Evolutionary conservation across 2,113 vertebrate species (phyloP), one percentile per base, ranked within the genome.

Genomic region (Dicrurus megarhynchus): DNA sequence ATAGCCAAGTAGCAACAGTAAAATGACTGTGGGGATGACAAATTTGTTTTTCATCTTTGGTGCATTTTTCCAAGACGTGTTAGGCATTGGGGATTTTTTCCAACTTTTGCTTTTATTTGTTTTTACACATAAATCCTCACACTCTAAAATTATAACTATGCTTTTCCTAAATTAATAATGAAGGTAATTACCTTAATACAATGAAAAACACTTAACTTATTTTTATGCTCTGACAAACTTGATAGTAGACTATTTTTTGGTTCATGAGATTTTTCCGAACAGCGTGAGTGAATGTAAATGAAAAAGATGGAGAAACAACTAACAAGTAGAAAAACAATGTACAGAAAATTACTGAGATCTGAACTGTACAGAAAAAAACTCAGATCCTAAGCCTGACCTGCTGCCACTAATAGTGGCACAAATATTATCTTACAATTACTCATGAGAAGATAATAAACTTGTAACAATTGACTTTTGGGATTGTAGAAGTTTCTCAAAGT

Each of bases 201-300:
- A 79, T 70, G 32, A 79, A 76, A 87, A 30, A 4, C 11, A 50
- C 17, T 27, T 41, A 56, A 73, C 32, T 69, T 60, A 39, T 47
- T 84, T 89, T 89, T 57, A 42, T 76, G 13, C 18, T 13, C 46
- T 49, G 12, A 12, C 16, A 91, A 71, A 89, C 24, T 12, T 55
- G 69, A 47, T 30, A 60, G 14, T 27, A 47, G 13, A 39, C 2
- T 18, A 50, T 44, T 82, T 64, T 79, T 50, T 2, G 10, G 3
- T 57, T 79, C 1, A 2, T 68, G 30, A 56, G 4, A 30, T 89
- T 89, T 68, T 87, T 91, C 30, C 85, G 20, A 85, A 61, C 32
- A 50, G 2, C 0, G 0, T 57, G 28, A 49, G 11, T 20, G 13
- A 83, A 69, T 27, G 32, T 13, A n/a, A 85, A 61, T 56, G 10